These are phyloP conservation scores for Nemurella pictetii DNA, from an alignment of 2,888 invertebrate genomes.

Conservation along the genomic window DNA sequence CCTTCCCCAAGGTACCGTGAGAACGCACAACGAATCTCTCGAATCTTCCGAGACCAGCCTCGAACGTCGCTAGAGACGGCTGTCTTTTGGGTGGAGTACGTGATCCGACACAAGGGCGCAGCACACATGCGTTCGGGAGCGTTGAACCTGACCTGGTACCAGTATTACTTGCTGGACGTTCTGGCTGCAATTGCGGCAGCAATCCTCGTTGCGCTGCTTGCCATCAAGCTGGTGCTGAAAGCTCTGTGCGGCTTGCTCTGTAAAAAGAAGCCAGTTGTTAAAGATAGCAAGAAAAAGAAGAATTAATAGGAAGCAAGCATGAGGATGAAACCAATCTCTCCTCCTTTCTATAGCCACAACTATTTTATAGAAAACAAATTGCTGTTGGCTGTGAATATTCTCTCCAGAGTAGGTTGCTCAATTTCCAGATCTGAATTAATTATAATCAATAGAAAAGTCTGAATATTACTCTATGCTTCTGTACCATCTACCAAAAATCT, in stretches of 20 bases:
- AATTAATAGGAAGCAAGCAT: too few species aligned
- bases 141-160: conserved; percentile 52
- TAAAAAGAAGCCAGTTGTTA: background rate
- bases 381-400: too few species aligned
- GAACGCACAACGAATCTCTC: conserved; percentile 11
- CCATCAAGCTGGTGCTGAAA: background rate
- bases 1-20: conserved; percentile 18
- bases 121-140: conserved; percentile 52
- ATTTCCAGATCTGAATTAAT: too few species aligned
- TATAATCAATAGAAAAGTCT: too few species aligned
- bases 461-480: too few species aligned
- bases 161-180: conserved; percentile 53
- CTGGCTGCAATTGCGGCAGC: conserved; percentile 19
- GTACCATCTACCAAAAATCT: too few species aligned
- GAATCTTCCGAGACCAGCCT: conserved; percentile 55
- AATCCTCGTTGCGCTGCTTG: background rate
- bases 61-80: conserved; percentile 62
- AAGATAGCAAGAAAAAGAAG: conserved; percentile 11
- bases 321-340: too few species aligned
- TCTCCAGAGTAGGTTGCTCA: too few species aligned
- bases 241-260: background rate
- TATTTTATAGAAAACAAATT: too few species aligned
- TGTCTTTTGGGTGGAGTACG: conserved; percentile 69
- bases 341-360: too few species aligned
- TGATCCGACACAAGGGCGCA: conserved; percentile 55